Conservation (phyloP, 2,888 invertebrate genomes). For the Drosophila gaucha region DNA sequence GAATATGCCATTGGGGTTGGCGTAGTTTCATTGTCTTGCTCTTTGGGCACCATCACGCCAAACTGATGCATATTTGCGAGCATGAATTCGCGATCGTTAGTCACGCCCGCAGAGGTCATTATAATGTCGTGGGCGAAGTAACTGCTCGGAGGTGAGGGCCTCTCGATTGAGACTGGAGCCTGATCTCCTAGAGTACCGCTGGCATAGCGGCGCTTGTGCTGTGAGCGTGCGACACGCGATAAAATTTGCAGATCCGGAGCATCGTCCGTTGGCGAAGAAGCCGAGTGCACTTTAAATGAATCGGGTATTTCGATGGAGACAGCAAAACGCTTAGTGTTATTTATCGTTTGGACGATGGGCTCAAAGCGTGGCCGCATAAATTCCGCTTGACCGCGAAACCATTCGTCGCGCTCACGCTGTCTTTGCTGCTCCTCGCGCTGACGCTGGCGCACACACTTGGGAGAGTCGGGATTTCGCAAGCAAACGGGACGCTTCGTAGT, state of each 20-base stretch:
- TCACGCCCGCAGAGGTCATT: conserved; percentile 67
- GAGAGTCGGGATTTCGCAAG: conserved; percentile 81
- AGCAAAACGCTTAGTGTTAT: conserved; percentile 82
- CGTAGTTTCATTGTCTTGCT: conserved; percentile 63
- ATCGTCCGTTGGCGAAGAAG: conserved; percentile 24
- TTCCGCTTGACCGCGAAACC: conserved; percentile 79
- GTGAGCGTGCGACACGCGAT: conserved; percentile 79
- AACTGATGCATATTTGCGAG: conserved; percentile 70
- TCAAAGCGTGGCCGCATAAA: conserved; percentile 79
- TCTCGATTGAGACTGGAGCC: conserved; percentile 39
- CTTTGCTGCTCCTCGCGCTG: conserved; percentile 82
- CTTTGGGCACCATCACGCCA: conserved; percentile 54
- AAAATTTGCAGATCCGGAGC: conserved; percentile 63
- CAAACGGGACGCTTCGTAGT: conserved; percentile 82
- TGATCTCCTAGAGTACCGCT: conserved; percentile 63
- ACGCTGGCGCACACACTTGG: conserved; percentile 82
- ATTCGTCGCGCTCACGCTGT: conserved; percentile 81
- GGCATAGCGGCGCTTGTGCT: conserved; percentile 78
- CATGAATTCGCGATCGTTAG: conserved; percentile 76
- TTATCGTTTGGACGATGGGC: conserved; percentile 82
- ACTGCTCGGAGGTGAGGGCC: conserved; percentile 47
- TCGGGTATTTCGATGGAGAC: conserved; percentile 83
- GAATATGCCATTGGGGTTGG: conserved; percentile 75
- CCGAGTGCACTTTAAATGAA: conserved; percentile 73
- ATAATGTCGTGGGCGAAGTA: conserved; percentile 76